Evolutionary conservation across 2,113 vertebrate species (phyloP).

Genomic region (Egretta garzetta): DNA sequence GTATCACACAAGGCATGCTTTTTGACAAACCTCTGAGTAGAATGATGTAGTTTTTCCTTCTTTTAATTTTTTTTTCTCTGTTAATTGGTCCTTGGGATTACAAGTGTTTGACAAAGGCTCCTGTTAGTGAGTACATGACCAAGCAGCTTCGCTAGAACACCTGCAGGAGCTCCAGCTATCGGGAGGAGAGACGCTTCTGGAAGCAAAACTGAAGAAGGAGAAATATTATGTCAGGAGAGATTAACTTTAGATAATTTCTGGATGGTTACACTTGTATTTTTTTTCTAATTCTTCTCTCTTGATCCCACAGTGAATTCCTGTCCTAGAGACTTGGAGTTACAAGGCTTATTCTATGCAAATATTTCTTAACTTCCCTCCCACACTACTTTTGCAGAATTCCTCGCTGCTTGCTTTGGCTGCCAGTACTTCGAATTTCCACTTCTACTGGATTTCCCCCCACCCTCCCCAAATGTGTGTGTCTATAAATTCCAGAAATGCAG

Average conservation of each 20-base stretch:
- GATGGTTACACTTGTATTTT: not conserved
- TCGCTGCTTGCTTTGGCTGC: not conserved
- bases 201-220: not conserved
- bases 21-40: not conserved
- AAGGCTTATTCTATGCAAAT: not conserved
- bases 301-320: not conserved
- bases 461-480: not conserved
- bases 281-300: not conserved
- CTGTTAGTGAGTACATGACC: fast-evolving
- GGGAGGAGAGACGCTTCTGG: not conserved
- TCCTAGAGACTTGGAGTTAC: not conserved
- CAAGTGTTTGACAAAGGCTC: not conserved
- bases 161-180: not conserved
- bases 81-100: not conserved
- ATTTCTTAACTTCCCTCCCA: not conserved
- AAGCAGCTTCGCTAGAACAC: not conserved
- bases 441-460: too few relatives aligned
- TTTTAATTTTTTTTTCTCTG: not conserved
- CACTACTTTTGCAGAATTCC: not conserved
- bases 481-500: not conserved
- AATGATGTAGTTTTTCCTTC: not conserved
- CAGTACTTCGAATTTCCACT: not conserved
- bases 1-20: not conserved
- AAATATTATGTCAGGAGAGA: not conserved
- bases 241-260: not conserved